Evolutionary conservation across 1,140 invertebrate species (phyloP).

Genomic region (Achatina immaculata): DNA sequence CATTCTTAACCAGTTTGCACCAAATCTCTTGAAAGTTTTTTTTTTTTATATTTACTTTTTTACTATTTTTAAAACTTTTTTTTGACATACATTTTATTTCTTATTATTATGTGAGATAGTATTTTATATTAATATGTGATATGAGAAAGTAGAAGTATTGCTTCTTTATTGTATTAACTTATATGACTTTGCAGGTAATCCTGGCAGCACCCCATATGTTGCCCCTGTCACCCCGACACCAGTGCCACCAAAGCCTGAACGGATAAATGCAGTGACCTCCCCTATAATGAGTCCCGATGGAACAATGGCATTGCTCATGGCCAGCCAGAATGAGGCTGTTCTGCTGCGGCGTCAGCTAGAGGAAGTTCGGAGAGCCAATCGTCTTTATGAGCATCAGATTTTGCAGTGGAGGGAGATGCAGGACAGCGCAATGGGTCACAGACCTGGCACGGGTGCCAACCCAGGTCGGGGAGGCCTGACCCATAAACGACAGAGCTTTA

Average conservation of each 20-base stretch:
- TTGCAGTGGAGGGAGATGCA: constrained; percentile 36
- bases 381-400: constrained; percentile 45
- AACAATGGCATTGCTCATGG: constrained; percentile 39
- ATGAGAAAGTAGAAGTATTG: too few relatives aligned
- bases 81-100: too few relatives aligned
- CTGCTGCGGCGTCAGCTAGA: constrained; percentile 43
- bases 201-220: not conserved
- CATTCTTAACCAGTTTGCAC: too few relatives aligned
- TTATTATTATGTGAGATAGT: too few relatives aligned
- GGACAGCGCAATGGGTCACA: not conserved
- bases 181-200: constrained; percentile 16
- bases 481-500: constrained; percentile 15
- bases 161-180: too few relatives aligned
- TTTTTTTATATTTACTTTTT: too few relatives aligned
- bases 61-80: too few relatives aligned
- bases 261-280: constrained; percentile 19
- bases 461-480: not conserved
- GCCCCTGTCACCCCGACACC: constrained; percentile 8
- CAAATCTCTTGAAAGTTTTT: too few relatives aligned
- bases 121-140: too few relatives aligned
- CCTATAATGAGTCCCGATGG: constrained; percentile 37
- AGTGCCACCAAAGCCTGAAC: constrained; percentile 17
- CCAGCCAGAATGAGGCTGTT: constrained; percentile 39
- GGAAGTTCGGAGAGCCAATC: constrained; percentile 41
- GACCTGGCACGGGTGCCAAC: constrained; percentile 6